These are phyloP conservation scores for Percopsis omiscomaycus DNA, from an alignment of 2,797 vertebrate species.

Conservation along the genomic window DNA sequence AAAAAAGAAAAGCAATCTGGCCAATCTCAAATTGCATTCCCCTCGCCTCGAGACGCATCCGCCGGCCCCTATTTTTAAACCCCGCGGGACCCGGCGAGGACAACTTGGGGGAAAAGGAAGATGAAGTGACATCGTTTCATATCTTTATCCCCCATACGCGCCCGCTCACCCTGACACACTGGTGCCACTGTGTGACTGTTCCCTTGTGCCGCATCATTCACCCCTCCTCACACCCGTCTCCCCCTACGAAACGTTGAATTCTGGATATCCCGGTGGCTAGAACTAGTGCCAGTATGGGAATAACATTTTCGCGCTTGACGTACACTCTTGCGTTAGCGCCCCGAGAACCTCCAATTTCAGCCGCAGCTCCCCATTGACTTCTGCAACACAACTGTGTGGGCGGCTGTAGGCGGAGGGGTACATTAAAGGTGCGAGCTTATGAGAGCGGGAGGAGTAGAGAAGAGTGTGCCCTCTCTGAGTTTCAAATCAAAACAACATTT, in stretches of 20 bases:
- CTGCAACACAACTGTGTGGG: too few relatives aligned
- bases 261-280: conserved; percentile 40
- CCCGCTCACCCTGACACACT: conserved; percentile 23
- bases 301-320: too few relatives aligned
- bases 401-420: too few relatives aligned
- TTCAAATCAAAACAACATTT: too few relatives aligned
- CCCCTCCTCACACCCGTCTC: conserved; percentile 22
- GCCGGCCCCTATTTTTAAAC: conserved; percentile 71
- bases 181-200: conserved; percentile 30
- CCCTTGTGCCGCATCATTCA: conserved; percentile 48
- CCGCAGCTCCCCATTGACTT: too few relatives aligned
- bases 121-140: conserved; percentile 62
- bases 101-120: conserved; percentile 41
- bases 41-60: conserved; percentile 60
- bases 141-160: conserved; percentile 41
- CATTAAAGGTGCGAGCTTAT: too few relatives aligned
- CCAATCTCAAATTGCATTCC: conserved; percentile 75
- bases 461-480: too few relatives aligned
- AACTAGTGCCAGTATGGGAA: conserved; percentile 25
- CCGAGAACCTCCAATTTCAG: too few relatives aligned
- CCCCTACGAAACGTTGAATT: conserved; percentile 56
- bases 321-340: too few relatives aligned
- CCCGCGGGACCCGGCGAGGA: conserved; percentile 44
- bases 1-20: conserved; percentile 71
- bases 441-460: too few relatives aligned